Percentiles rank a stretch among this genome's conserved stretches.
phyloP scores from a whole-genome alignment of 2,888 invertebrate genomes.

The Cerastoderma edule region DNA sequence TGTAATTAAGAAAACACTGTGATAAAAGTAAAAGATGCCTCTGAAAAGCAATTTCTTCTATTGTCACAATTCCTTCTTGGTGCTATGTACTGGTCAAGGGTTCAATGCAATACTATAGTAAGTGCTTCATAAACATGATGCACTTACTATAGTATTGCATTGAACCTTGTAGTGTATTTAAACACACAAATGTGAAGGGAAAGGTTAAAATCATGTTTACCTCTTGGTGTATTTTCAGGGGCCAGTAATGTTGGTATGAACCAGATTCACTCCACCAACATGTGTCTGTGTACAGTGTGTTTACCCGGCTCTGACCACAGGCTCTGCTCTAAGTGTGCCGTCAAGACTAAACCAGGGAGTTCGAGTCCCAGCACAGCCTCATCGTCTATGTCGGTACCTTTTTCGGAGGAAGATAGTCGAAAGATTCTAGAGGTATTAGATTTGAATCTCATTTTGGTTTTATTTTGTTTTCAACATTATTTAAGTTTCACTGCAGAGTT shows the following conservation, averaged over 20 bases:
- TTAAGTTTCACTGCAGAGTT: no score
- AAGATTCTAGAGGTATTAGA: conserved; percentile 10
- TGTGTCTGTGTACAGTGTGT: conserved; percentile 10
- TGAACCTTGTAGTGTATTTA: no score
- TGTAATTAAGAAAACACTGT: neutral
- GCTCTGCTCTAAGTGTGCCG: conserved; percentile 10
- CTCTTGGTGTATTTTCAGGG: neutral
- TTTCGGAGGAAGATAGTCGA: conserved; percentile 14
- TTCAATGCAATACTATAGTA: no score
- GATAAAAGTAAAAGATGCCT: neutral
- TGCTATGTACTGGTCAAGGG: no score
- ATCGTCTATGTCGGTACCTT: conserved; percentile 3
- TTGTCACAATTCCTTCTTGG: conserved; percentile 8
- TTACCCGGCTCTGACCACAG: neutral
- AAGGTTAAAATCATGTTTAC: neutral
- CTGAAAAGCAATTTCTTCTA: neutral
- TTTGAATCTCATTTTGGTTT: neutral
- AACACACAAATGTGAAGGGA: neutral
- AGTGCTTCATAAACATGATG: no score
- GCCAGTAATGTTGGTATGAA: conserved; percentile 1
- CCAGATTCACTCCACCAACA: neutral
- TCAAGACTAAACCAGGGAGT: conserved; percentile 9
- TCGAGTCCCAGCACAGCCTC: conserved; percentile 3
- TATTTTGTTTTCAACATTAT: conserved; percentile 5
- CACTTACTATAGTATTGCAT: no score